A percentile compares a stretch with the other conserved stretches of the same genome.
Evolutionary conservation across 2,888 invertebrate genomes (phyloP).

Genomic region (Lithophane semibrunnea): DNA sequence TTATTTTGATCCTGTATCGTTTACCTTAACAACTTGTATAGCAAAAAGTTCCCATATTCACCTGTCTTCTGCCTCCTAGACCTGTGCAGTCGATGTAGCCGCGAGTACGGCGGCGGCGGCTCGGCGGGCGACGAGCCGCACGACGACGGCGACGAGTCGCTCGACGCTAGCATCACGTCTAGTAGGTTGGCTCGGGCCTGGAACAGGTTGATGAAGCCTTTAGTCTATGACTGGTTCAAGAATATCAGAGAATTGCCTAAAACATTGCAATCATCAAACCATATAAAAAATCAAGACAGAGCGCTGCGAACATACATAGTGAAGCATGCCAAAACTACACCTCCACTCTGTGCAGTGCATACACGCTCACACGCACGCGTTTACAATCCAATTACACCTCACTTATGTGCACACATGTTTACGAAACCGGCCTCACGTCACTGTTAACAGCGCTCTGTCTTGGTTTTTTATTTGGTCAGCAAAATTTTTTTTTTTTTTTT

Average conservation of each 20-base stretch:
- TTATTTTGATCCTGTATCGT: not conserved
- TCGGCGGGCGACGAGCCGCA: conserved; percentile 91
- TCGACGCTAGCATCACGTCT: conserved; percentile 94
- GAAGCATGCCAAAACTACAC: too few relatives aligned
- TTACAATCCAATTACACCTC: too few relatives aligned
- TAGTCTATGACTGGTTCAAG: not conserved
- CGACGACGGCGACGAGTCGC: conserved; percentile 93
- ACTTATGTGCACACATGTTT: too few relatives aligned
- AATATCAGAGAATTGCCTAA: not conserved
- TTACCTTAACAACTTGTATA: not conserved
- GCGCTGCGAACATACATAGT: too few relatives aligned
- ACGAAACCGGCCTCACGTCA: too few relatives aligned
- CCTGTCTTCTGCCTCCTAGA: conserved; percentile 95
- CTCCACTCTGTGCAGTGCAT: too few relatives aligned
- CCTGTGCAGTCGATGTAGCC: conserved; percentile 92
- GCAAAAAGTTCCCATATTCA: conserved; percentile 74
- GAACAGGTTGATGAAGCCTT: conserved; percentile 26
- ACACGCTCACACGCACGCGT: too few relatives aligned
- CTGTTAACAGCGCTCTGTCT: too few relatives aligned
- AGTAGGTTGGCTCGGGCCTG: conserved; percentile 94
- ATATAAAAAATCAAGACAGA: too few relatives aligned
- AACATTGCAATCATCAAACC: too few relatives aligned
- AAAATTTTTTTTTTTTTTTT: too few relatives aligned
- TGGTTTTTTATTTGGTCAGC: too few relatives aligned
- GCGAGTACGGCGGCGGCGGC: conserved; percentile 91